Conservation (phyloP, 2,113 vertebrate genomes). For the Pteronura brasiliensis region DNA sequence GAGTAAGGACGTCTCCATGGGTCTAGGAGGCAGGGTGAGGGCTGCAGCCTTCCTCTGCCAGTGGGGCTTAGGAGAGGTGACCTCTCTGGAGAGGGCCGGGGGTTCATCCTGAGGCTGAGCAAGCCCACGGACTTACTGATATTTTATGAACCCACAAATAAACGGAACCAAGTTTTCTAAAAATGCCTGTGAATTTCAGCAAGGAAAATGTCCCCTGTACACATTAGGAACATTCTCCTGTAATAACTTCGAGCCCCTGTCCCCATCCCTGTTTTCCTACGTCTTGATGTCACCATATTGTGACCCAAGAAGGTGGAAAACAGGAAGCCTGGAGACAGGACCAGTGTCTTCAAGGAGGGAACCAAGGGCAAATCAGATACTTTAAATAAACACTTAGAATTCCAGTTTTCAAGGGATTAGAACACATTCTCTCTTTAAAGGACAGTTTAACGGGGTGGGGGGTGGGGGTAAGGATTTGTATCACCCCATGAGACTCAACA, state of each 20-base stretch:
- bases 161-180: background rate
- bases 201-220: background rate
- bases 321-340: background rate
- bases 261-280: background rate
- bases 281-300: background rate
- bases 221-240: background rate
- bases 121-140: background rate
- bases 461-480: background rate
- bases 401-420: background rate
- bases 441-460: background rate
- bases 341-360: no score
- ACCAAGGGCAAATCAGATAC: background rate
- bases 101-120: background rate
- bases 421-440: background rate
- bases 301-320: background rate
- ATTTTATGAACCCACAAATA: background rate
- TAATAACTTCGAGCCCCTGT: background rate
- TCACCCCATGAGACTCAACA: background rate
- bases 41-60: background rate
- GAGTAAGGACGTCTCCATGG: background rate
- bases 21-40: background rate
- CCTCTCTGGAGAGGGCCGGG: background rate
- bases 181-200: background rate
- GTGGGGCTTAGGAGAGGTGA: background rate
- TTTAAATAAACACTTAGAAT: background rate